phyloP scores from a whole-genome alignment of 2,113 vertebrate genomes.

The Forbesichthys papilliferus region DNA sequence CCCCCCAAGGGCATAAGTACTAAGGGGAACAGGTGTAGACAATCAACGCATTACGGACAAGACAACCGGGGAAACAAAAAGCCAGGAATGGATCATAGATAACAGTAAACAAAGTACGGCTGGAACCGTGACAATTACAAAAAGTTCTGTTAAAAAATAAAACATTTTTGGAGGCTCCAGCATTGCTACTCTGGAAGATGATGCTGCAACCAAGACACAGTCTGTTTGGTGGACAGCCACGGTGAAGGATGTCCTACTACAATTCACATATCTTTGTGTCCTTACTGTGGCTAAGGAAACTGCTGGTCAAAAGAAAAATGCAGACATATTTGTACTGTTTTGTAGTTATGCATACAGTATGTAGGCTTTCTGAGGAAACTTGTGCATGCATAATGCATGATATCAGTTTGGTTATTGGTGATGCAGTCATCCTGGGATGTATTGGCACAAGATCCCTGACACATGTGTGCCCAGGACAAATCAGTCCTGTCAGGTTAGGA shows the following conservation, averaged over 20 bases:
- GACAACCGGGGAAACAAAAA: too few relatives aligned
- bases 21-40: too few relatives aligned
- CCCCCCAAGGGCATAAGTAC: too few relatives aligned
- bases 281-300: conserved; percentile 70
- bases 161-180: conserved; percentile 23
- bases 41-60: too few relatives aligned
- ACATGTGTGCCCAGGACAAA: conserved; percentile 55
- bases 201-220: conserved; percentile 45
- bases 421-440: conserved; percentile 55
- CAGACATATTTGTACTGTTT: conserved; percentile 55
- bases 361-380: conserved; percentile 74
- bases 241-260: conserved; percentile 53
- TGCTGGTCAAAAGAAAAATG: conserved; percentile 60
- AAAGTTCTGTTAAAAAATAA: conserved; percentile 23
- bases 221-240: conserved; percentile 47
- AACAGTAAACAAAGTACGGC: too few relatives aligned
- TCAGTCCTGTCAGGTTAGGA: conserved; percentile 52
- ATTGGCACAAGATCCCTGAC: conserved; percentile 67
- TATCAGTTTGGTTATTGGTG: conserved; percentile 47
- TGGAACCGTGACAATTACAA: conserved; percentile 7
- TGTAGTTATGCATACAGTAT: conserved; percentile 58
- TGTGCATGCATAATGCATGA: conserved; percentile 29
- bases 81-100: too few relatives aligned
- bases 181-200: conserved; percentile 49
- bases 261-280: conserved; percentile 25